Evolutionary conservation across 2,113 vertebrate species (phyloP).

Genomic region (Gnathonemus echidnorhynchus): DNA sequence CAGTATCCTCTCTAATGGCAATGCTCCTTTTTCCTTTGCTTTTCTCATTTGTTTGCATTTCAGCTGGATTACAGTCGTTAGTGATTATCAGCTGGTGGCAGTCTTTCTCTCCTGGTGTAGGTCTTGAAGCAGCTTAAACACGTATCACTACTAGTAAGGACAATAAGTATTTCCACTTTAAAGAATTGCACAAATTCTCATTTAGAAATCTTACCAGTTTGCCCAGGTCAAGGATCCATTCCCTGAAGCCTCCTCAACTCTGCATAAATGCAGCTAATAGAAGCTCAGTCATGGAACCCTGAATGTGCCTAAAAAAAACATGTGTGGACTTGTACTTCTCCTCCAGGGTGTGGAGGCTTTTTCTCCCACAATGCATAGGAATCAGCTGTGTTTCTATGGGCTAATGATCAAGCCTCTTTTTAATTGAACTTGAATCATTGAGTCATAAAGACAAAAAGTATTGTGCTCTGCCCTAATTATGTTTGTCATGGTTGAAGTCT

Average conservation of each 20-base stretch:
- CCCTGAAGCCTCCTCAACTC: neutral
- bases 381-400: neutral
- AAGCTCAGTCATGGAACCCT: neutral
- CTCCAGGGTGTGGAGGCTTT: neutral
- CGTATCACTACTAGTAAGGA: neutral
- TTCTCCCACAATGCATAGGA: neutral
- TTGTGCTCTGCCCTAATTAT: neutral
- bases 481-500: neutral
- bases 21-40: neutral
- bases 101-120: neutral
- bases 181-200: neutral
- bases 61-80: neutral
- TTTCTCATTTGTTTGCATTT: neutral
- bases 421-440: neutral
- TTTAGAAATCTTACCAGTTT: neutral
- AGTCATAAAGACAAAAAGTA: neutral
- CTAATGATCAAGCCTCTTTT: neutral
- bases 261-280: neutral
- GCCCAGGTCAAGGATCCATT: neutral
- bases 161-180: neutral
- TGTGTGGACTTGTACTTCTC: neutral
- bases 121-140: neutral
- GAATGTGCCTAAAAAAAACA: neutral
- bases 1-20: neutral
- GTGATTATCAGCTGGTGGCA: neutral